Conservation (phyloP, 2,888 invertebrate genomes). For the Hecatera dysodea region DNA sequence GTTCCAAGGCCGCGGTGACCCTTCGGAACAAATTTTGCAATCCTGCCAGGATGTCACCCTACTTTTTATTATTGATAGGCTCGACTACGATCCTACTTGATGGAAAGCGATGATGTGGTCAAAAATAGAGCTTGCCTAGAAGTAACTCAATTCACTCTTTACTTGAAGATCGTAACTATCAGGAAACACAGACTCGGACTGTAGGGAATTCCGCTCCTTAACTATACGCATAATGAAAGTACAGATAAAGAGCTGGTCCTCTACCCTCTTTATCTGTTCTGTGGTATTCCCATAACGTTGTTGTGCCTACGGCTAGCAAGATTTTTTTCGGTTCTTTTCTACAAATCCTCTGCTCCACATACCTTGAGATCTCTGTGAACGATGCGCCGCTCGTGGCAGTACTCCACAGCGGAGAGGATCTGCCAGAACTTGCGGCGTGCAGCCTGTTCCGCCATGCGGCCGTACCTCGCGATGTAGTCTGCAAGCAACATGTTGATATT, state of each 20-base stretch:
- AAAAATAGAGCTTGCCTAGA: no score
- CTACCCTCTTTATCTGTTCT: no score
- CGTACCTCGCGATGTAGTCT: conserved; percentile 98
- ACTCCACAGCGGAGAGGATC: conserved; percentile 98
- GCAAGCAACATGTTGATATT: conserved; percentile 68
- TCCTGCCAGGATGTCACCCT: no score
- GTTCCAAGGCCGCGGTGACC: no score
- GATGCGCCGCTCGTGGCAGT: conserved; percentile 98
- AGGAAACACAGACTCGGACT: not conserved
- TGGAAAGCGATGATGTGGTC: not conserved
- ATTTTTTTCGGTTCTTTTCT: not conserved
- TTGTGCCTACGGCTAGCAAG: no score
- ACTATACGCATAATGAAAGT: not conserved
- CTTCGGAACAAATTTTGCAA: no score
- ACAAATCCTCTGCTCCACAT: conserved; percentile 55
- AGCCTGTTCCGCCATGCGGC: conserved; percentile 98
- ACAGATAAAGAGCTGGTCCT: no score
- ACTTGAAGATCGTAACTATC: no score
- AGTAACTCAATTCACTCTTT: not conserved
- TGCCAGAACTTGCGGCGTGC: conserved; percentile 98
- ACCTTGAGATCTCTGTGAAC: conserved; percentile 99
- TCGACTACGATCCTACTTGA: not conserved
- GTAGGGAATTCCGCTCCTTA: not conserved
- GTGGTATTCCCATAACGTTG: no score
- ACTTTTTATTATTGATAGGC: not conserved